Evolutionary conservation across 2,113 vertebrate genomes (phyloP), one percentile per base, ranked within the genome.

Genomic region (Hippolais icterina): DNA sequence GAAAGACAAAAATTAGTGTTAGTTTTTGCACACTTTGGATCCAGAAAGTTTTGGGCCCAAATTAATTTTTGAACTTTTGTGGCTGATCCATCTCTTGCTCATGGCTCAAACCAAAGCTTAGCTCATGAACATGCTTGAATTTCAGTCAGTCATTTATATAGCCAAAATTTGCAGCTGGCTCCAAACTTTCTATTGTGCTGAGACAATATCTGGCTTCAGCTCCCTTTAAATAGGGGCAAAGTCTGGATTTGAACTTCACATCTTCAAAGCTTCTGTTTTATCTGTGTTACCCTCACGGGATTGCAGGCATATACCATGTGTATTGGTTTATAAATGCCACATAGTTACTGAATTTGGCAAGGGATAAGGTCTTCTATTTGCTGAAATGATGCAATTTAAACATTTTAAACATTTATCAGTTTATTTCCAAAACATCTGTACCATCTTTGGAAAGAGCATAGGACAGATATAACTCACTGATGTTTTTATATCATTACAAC

Each of bases 251-350:
- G 63, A 91, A 88, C 39, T 94, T 91, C 35, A 65, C 50, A 83
- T 35, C 47, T 83, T 96, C 39, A 74, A 78, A 92, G 71, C 93
- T 95, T 91, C 93, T 95, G 87, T 61, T 91, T 87, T 91, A 65
- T 61, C 39, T 82, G 66, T 85, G 50, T 50, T 85, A 10, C 6
- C 9, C 66, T 86, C 59, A 5, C 2, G 12, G 59, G 59, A 59
- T 33, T 80, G 59, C 50, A 94, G 56, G 68, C 78, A 39, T 50
- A 59, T 74, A 42, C 79, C 27, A 16, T 53, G 50, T 39, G 21
- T 63, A 37, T 18, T 85, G 63, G 53, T 88, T 63, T 63, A n/a
- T n/a, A 63, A 89, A 74, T 90, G 87, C 59, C 71, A 63, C 39
- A 11, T n/a, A 52, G 31, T 86, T 80, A n/a, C 33, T 42, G 66